A percentile compares a stretch with the other conserved stretches of the same genome.
Conservation (phyloP, 2,113 vertebrate species). For the Motacilla alba region DNA sequence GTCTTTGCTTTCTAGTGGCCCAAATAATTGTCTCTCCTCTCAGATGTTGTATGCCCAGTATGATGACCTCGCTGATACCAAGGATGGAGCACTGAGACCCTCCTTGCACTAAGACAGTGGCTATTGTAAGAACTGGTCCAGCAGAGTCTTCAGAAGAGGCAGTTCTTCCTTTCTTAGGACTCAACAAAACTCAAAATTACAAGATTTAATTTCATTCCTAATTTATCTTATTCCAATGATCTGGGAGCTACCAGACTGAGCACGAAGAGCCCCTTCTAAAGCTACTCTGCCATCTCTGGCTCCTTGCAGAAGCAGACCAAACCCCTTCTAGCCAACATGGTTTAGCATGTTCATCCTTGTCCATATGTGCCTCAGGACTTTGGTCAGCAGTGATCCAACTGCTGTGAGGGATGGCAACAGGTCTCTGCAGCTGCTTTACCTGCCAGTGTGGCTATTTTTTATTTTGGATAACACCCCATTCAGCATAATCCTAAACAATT, state of each 20-base stretch:
- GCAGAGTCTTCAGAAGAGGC: not conserved
- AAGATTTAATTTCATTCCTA: not conserved
- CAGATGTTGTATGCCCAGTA: not conserved
- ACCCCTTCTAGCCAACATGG: not conserved
- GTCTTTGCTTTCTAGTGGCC: not conserved
- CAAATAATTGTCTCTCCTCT: not conserved
- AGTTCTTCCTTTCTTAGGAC: not conserved
- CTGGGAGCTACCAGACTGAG: not conserved
- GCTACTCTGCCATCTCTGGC: not conserved
- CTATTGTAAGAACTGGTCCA: not conserved
- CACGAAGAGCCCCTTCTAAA: not conserved
- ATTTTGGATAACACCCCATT: not conserved
- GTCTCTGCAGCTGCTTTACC: not conserved
- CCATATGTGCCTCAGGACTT: not conserved
- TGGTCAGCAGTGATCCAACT: not conserved
- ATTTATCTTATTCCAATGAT: not conserved
- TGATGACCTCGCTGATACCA: fast-evolving
- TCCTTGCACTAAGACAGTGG: not conserved
- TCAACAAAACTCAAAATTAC: not conserved
- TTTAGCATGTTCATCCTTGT: not conserved
- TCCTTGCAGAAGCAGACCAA: not conserved
- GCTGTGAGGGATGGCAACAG: not conserved
- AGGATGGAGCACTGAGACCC: not conserved
- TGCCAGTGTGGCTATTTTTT: not conserved
- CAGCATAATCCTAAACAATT: not conserved